These are phyloP conservation scores for Drosophila quadrilineata DNA, from an alignment of 1,140 invertebrate genomes.

Conservation along the genomic window DNA sequence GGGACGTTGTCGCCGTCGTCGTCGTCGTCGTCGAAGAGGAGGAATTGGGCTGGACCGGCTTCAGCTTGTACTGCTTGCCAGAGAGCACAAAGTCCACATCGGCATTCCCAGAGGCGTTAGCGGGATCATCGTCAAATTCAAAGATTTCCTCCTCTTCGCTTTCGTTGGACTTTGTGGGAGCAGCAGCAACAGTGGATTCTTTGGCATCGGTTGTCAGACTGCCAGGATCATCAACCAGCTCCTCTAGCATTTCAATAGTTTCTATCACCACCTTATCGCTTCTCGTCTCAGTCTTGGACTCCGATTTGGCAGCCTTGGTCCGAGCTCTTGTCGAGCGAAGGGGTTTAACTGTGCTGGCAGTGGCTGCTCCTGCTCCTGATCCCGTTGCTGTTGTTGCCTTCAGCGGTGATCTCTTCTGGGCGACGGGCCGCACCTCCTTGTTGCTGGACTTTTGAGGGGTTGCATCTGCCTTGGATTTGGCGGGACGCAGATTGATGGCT, in stretches of 20 bases:
- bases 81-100: slow-evolving; percentile 38
- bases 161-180: not conserved
- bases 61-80: slow-evolving; percentile 41
- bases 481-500: slow-evolving; percentile 59
- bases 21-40: too few relatives aligned
- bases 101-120: slow-evolving; percentile 81
- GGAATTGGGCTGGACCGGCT: too few relatives aligned
- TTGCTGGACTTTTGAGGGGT: slow-evolving; percentile 4
- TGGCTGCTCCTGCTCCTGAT: not conserved
- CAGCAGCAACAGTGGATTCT: slow-evolving; percentile 12
- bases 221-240: slow-evolving; percentile 27
- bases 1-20: slow-evolving; percentile 83
- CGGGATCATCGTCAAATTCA: slow-evolving; percentile 83
- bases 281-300: slow-evolving; percentile 2
- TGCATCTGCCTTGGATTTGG: slow-evolving; percentile 27
- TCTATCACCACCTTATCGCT: slow-evolving; percentile 10
- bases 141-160: slow-evolving; percentile 49
- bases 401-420: not conserved
- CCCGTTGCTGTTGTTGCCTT: not conserved
- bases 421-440: slow-evolving; percentile 37
- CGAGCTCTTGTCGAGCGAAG: slow-evolving; percentile 6
- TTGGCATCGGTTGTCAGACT: not conserved
- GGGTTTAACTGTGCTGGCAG: too few relatives aligned
- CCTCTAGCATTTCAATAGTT: slow-evolving; percentile 36
- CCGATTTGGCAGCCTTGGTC: not conserved